A percentile compares a stretch with the other conserved stretches of the same genome.
Evolutionary conservation across 2,113 vertebrate species (phyloP).

Genomic region (Falcunculus frontatus): DNA sequence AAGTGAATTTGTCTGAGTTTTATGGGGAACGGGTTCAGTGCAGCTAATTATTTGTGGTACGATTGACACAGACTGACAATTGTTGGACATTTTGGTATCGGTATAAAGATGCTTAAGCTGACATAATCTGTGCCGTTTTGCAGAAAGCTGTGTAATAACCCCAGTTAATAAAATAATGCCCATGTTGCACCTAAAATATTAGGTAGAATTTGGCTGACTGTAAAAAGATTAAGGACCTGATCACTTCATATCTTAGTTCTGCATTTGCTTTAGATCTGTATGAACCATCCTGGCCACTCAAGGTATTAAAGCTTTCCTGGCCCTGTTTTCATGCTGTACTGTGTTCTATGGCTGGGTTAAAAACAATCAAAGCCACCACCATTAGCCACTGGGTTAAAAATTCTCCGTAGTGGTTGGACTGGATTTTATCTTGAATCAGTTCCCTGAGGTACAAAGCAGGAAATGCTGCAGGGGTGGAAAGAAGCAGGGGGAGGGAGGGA

Average conservation of each 20-base stretch:
- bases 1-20: not conserved
- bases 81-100: not conserved
- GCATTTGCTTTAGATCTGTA: not conserved
- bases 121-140: not conserved
- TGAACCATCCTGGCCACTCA: not conserved
- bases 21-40: not conserved
- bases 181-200: not conserved
- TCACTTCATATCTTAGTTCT: not conserved
- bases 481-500: not conserved
- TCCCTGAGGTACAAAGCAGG: not conserved
- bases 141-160: not conserved
- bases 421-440: not conserved
- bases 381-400: not conserved
- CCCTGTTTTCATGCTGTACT: not conserved
- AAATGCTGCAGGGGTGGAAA: not conserved
- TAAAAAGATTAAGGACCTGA: not conserved
- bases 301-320: not conserved
- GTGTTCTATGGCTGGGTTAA: not conserved
- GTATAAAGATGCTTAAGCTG: not conserved
- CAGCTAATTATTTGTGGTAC: not conserved
- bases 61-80: not conserved
- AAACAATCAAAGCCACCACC: not conserved
- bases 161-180: not conserved
- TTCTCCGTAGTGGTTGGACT: not conserved
- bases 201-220: not conserved